Conservation (phyloP, 2,113 vertebrate genomes). For the Galbula dea region DNA sequence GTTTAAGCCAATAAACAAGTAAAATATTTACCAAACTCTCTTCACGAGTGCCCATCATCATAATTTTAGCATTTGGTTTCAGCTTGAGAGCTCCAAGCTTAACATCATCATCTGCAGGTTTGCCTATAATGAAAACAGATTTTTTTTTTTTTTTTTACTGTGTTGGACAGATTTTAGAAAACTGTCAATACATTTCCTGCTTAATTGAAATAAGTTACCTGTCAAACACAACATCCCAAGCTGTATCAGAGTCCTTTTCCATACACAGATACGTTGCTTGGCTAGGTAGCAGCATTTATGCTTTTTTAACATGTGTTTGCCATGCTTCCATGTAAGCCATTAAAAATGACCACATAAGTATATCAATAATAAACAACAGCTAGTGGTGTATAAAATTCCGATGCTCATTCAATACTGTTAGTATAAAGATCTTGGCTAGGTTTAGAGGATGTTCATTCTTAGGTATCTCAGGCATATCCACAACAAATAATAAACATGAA, state of each 20-base stretch:
- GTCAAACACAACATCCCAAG: neutral
- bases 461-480: neutral
- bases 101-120: slow-evolving; percentile 92
- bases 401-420: neutral
- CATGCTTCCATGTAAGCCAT: neutral
- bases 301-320: neutral
- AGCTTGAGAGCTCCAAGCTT: slow-evolving; percentile 95
- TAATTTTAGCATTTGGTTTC: slow-evolving; percentile 99
- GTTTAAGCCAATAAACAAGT: slow-evolving; percentile 24
- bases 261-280: neutral
- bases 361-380: neutral
- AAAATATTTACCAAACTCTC: slow-evolving; percentile 90
- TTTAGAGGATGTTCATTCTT: neutral
- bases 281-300: neutral
- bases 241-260: neutral
- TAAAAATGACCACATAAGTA: neutral
- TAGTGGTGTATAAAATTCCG: neutral
- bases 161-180: neutral
- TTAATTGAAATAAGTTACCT: neutral
- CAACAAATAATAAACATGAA: neutral
- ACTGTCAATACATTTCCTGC: neutral
- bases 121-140: slow-evolving; percentile 81
- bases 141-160: slow-evolving; percentile 60
- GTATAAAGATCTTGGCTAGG: neutral
- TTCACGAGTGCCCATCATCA: slow-evolving; percentile 99